Base-by-base conservation (phyloP, 2,888 invertebrate genomes). In the Polydrusus tereticollis region DNA sequence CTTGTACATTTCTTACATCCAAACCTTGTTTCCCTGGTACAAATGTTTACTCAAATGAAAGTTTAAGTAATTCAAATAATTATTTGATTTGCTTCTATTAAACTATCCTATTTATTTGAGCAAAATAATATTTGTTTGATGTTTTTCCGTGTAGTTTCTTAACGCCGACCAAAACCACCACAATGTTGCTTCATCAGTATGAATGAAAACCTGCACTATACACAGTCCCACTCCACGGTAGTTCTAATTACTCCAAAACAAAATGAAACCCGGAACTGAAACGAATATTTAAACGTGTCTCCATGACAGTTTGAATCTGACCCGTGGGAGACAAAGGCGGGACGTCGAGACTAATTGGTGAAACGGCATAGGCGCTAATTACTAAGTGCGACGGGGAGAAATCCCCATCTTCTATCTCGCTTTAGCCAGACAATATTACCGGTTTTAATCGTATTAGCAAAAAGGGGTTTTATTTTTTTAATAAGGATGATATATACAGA, bases 251-350 rank as follows among this genome's bases (percentile, higher is more conserved):
- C 7, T 2, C 14, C 16, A 2, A 52, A 52, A 26, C 26, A 52
- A 52, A 52, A 29, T 52, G 52, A 29, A 52, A n/a, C 52, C 6
- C n/a, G 23, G n/a, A 21, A 29, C 14, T 52, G 6, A 16, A 52
- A 29, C 26, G 52, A 52, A 52, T 52, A 52, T 52, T 29, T 14
- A 52, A 29, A 52, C 52, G 6, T 7, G 52, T 52, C 52, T 52
- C 52, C 52, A 52, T 52, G 26, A 52, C 52, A 52, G 29, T 29
- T 52, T 29, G 52, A 52, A 52, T 29, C 52, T 52, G 55, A 55
- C 65, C 55, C 26, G 38, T 65, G 65, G 55, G 65, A 65, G 23
- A 62, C 62, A 47, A 64, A 45, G 64, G 41, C 62, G 41, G 52
- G 45, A 20, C 29, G 64, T 55, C 63, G 55, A 38, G 47, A 21